phyloP scores from a whole-genome alignment of 2,888 invertebrate genomes.

The Phymatocera aterrima region DNA sequence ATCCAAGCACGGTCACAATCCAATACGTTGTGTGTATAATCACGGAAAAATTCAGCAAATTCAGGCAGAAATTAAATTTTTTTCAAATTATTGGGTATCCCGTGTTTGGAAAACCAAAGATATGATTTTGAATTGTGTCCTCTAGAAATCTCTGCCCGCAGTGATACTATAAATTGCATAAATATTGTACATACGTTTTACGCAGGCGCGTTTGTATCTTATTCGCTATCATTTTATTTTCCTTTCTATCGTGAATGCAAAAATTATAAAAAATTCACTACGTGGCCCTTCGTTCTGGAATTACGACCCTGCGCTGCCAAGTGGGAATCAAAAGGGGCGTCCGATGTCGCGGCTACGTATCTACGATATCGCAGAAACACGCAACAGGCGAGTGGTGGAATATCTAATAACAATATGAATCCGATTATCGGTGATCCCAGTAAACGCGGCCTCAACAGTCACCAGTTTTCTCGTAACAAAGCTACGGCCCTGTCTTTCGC shows the following conservation, averaged over 20 bases:
- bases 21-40: too few species aligned
- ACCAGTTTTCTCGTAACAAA: constrained; percentile 10
- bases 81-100: too few species aligned
- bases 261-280: background rate
- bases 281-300: background rate
- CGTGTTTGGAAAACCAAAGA: too few species aligned
- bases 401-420: constrained; percentile 28
- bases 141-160: background rate
- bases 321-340: constrained; percentile 17
- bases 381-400: constrained; percentile 39
- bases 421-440: background rate
- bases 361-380: background rate
- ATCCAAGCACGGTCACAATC: too few species aligned
- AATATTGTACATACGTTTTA: background rate
- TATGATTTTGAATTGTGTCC: background rate
- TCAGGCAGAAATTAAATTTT: too few species aligned
- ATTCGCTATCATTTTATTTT: too few species aligned
- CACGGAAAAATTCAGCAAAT: too few species aligned
- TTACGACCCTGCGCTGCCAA: constrained; percentile 14
- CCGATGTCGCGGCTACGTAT: background rate
- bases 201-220: constrained; percentile 21
- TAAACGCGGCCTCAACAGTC: background rate
- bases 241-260: background rate
- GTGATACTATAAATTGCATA: background rate
- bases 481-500: constrained; percentile 27